A percentile compares a stretch with the other conserved stretches of the same genome.
phyloP scores from a whole-genome alignment of 1,140 invertebrate species.

The Euwallacea similis region DNA sequence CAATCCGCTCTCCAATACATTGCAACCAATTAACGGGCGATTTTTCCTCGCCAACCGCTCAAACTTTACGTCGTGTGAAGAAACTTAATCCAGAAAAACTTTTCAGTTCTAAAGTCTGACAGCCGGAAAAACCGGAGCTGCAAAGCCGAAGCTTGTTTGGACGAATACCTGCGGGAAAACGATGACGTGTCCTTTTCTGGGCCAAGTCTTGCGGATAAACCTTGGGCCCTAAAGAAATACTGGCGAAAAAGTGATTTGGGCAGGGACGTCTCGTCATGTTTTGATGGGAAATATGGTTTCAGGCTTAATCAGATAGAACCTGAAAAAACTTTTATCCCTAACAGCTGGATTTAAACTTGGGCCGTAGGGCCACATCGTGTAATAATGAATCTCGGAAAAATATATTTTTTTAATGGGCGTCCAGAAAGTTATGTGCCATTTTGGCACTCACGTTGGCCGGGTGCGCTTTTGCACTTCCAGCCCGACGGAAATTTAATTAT shows the following conservation, averaged over 20 bases:
- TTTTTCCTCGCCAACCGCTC: no score
- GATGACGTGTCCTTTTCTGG: conserved; percentile 12
- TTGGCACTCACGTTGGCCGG: conserved; percentile 25
- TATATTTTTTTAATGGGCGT: conserved; percentile 31
- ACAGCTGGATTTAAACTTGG: not conserved
- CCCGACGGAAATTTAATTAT: conserved; percentile 33
- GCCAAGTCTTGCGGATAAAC: not conserved
- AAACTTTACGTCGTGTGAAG: not conserved
- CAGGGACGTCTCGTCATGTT: not conserved
- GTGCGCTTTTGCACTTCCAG: conserved; percentile 20
- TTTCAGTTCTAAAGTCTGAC: conserved; percentile 10
- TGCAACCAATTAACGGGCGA: no score
- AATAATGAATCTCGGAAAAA: conserved; percentile 32
- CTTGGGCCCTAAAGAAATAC: not conserved
- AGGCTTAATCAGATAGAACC: not conserved
- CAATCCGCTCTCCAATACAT: no score
- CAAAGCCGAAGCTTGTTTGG: conserved; percentile 1
- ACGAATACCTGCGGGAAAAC: conserved; percentile 23
- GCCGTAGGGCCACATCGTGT: not conserved
- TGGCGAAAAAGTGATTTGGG: conserved; percentile 1
- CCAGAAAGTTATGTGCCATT: conserved; percentile 27
- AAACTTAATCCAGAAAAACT: conserved; percentile 16
- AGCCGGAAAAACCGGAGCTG: conserved; percentile 13
- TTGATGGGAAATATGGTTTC: not conserved
- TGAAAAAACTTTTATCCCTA: not conserved